Evolutionary conservation across 2,113 vertebrate species (phyloP).

Genomic region (Mus musculus): DNA sequence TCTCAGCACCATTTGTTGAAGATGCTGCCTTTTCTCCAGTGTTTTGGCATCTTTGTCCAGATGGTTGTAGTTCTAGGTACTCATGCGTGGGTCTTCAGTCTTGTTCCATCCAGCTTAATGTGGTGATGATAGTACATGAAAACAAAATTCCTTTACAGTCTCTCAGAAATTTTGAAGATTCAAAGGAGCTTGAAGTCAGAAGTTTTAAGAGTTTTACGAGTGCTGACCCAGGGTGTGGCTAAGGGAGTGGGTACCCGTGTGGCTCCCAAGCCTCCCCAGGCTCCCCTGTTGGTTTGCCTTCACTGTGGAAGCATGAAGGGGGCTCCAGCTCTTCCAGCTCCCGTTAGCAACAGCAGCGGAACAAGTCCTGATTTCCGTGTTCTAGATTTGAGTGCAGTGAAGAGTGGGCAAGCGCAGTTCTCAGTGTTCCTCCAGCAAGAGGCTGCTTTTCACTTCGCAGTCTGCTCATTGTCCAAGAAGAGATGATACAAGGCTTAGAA

Average conservation of each 20-base stretch:
- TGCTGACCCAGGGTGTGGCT: background rate
- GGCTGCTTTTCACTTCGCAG: background rate
- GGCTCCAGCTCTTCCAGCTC: background rate
- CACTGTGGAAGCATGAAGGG: background rate
- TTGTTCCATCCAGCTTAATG: background rate
- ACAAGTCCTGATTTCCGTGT: background rate
- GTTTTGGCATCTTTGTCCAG: background rate
- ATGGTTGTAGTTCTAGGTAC: background rate
- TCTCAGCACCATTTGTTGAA: background rate
- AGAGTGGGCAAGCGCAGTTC: background rate
- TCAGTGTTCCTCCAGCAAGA: conserved; percentile 20
- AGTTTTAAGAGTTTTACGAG: conserved; percentile 11
- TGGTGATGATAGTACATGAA: background rate
- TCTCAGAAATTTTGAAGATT: background rate
- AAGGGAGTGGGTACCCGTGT: background rate
- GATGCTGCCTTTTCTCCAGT: background rate
- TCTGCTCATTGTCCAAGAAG: background rate
- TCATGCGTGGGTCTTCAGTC: background rate
- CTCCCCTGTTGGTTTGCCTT: background rate
- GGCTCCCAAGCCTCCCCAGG: background rate
- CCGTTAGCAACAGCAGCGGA: background rate
- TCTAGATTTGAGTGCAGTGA: background rate
- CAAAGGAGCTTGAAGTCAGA: background rate
- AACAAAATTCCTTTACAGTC: background rate
- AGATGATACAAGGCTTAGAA: background rate